Percentiles rank a stretch among this genome's conserved stretches.
phyloP scores from a whole-genome alignment of 1,140 invertebrate genomes.

The Zaprionus lachaisei region DNA sequence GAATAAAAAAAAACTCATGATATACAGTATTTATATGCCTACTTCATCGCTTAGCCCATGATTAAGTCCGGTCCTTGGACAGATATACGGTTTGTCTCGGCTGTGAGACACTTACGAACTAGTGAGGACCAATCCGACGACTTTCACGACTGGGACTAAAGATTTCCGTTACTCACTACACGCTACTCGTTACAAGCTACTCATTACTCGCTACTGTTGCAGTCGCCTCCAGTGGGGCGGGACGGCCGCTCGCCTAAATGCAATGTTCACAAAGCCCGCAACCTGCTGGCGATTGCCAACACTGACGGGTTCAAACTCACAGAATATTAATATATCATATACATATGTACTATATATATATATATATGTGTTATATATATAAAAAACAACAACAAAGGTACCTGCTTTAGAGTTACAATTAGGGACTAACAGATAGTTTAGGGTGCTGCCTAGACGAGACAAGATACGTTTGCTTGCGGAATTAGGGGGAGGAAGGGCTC shows the following conservation, averaged over 20 bases:
- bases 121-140: slow-evolving; percentile 63
- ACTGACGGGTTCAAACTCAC: slow-evolving; percentile 33
- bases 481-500: slow-evolving; percentile 25
- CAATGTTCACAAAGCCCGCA: slow-evolving; percentile 41
- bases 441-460: slow-evolving; percentile 1
- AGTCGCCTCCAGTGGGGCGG: slow-evolving; percentile 4
- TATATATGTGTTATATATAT: background rate
- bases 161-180: slow-evolving; percentile 19
- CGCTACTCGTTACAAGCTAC: slow-evolving; percentile 12
- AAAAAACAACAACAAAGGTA: slow-evolving; percentile 44
- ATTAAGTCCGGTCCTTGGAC: slow-evolving; percentile 24
- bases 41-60: slow-evolving; percentile 20
- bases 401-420: slow-evolving; percentile 4
- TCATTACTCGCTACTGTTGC: slow-evolving; percentile 20
- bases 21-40: slow-evolving; percentile 8
- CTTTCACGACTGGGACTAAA: slow-evolving; percentile 52
- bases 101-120: slow-evolving; percentile 52
- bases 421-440: slow-evolving; percentile 1
- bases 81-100: slow-evolving; percentile 14
- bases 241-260: slow-evolving; percentile 54
- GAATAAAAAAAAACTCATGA: slow-evolving; percentile 44
- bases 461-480: slow-evolving; percentile 1
- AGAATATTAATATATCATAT: slow-evolving; percentile 6
- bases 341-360: background rate
- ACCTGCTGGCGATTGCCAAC: slow-evolving; percentile 27